Evolutionary conservation across 2,113 vertebrate species (phyloP), one percentile per base, ranked within the genome.

Genomic region (Syngnathoides biaculeatus): DNA sequence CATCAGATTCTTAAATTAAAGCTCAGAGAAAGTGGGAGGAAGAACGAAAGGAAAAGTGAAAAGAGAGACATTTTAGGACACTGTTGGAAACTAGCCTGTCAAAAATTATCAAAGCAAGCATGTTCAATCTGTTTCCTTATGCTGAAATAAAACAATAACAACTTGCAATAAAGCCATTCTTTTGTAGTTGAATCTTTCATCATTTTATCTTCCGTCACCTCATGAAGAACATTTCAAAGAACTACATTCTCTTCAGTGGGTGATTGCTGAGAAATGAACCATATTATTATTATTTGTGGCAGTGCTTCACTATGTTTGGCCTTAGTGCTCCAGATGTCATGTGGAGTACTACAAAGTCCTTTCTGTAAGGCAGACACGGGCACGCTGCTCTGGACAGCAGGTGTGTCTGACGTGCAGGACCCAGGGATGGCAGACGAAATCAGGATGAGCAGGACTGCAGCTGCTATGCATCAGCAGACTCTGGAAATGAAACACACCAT

Each of bases 381-480:
- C 8, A 40, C 35, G 66, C 53, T 64, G 69, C 70, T 78, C 27
- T 2, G 68, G 66, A 71, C 65, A 72, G 48, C 2, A 50, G 53
- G 83, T 87, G 88, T 84, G 69, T 74, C 71, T 83, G 84, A 88
- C 71, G 79, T 66, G 71, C 30, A 26, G 71, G 57, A 45, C 72
- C 79, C 81, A 80, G 87, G 35, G 92, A 53, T 67, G 58, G 45
- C 39, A 35, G 38, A 45, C 13, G 74, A 79, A 85, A 56, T 78
- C 81, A 89, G 81, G 86, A 91, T 87, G 92, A 92, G 90, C 87
- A 91, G 88, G 86, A 84, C 84, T 74, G 56, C 74, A 89, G 88
- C 26, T 48, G 43, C 42, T 17, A 47, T 60, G 58, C 19, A 60
- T 60, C 58, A 60, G 26, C 50, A 24, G 84, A 68, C 2, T 67